Evolutionary conservation across 2,797 vertebrate species (phyloP), one percentile per base, ranked within the genome.

Genomic region (Ctenopoma multispine): DNA sequence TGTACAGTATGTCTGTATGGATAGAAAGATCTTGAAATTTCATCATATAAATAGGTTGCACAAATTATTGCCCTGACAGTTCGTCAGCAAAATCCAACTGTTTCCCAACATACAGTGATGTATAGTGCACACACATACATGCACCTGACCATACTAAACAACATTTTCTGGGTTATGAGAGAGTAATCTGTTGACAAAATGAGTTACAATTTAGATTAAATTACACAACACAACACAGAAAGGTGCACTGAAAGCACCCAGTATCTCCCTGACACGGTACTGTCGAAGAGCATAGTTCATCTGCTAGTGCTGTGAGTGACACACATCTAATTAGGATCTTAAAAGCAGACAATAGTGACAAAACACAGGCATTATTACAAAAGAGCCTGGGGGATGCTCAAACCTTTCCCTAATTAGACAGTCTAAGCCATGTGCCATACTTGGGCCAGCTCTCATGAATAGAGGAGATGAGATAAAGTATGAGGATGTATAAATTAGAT

Each of bases 401-500:
- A 71, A 70, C 82, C 77, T 57, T 75, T 72, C 59, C 69, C 63
- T 89, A 87, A 93, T 91, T 83, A 89, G 84, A 91, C 91, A 76
- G 63, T 49, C 80, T 59, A 51, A 63, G 78, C 72, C 79, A 81
- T 89, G 73, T 79, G 72, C 86, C 73, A 83, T 79, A 83, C 82
- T 84, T 79, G 79, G 80, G 75, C 31, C 23, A 14, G 55, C 73
- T 79, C 63, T 79, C 81, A 63, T 74, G 83, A 89, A 84, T 72
- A 89, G 79, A 77, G 67, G 63, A 67, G 84, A 83, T 65, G 56
- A 80, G 89, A 88, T 86, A 86, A 89, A 72, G 79, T 53, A 87
- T 75, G 80, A 83, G 84, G 84, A 89, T 83, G 87, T 82, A 87
- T 90, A 83, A 90, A 93, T 92, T 89, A 92, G 87, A 90, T 83